These are phyloP conservation scores for Agrochola lychnidis DNA, from an alignment of 2,888 invertebrate species.

Conservation along the genomic window DNA sequence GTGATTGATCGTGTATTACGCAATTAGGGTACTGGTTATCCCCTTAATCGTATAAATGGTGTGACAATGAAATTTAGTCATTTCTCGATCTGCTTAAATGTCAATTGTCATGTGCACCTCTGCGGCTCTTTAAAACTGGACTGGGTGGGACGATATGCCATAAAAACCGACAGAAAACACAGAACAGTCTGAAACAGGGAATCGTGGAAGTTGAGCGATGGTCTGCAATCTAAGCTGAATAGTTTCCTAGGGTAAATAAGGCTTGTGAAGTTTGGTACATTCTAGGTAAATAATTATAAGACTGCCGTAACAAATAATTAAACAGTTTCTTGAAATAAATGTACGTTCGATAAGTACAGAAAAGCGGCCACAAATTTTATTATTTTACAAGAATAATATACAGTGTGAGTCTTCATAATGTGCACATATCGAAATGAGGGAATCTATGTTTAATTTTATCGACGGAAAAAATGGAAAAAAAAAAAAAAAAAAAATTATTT, in stretches of 20 bases:
- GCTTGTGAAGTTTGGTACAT: background rate
- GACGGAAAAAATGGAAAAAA: no score
- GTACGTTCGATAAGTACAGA: constrained; percentile 4
- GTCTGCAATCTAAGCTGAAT: background rate
- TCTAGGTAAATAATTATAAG: background rate
- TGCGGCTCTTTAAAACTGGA: background rate
- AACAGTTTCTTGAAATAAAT: constrained; percentile 18
- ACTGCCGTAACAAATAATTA: background rate
- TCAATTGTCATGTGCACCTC: background rate
- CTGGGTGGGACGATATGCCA: background rate
- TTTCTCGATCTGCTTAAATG: constrained; percentile 11
- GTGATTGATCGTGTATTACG: no score
- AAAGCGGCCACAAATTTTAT: background rate
- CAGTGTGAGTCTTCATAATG: no score
- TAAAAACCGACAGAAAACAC: background rate
- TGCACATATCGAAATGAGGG: no score
- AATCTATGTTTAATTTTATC: no score
- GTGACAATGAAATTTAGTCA: background rate
- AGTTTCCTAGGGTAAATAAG: background rate
- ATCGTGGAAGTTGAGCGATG: background rate
- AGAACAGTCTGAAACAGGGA: background rate
- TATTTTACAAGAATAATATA: background rate
- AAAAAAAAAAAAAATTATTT: no score
- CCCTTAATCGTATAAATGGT: constrained; percentile 10
- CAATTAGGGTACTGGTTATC: no score